Conservation (phyloP, 92 coral and sea anemone genomes). For the Parazoanthus darwini region DNA sequence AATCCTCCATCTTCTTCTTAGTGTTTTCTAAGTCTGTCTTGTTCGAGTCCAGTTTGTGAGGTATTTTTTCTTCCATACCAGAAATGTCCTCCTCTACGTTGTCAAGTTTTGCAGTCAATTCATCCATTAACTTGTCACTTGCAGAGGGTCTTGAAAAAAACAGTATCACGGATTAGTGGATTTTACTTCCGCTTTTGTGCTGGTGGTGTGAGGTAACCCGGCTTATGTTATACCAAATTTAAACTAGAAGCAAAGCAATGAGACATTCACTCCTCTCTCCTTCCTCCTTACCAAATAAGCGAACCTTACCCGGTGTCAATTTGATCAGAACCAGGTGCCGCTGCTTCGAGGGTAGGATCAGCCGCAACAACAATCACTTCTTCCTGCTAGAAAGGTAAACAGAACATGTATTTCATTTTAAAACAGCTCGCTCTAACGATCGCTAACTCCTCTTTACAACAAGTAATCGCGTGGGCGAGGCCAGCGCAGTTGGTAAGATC, state of each 20-base stretch:
- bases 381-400: not conserved
- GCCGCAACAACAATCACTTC: constrained; percentile 7
- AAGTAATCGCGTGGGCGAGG: too few relatives aligned
- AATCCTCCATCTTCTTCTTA: constrained; percentile 21
- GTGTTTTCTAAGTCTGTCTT: constrained; percentile 49
- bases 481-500: too few relatives aligned
- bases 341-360: constrained; percentile 2
- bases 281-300: too few relatives aligned
- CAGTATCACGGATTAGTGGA: too few relatives aligned
- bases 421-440: not conserved
- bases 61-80: constrained; percentile 60
- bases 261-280: not conserved
- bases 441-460: too few relatives aligned
- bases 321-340: constrained; percentile 5
- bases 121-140: constrained; percentile 53
- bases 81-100: constrained; percentile 68
- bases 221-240: too few relatives aligned
- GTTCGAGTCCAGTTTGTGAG: constrained; percentile 52
- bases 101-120: constrained; percentile 60
- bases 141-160: constrained; percentile 53
- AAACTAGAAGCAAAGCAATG: not conserved
- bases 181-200: too few relatives aligned
- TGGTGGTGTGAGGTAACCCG: too few relatives aligned
- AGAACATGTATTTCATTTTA: not conserved
- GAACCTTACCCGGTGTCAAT: constrained; percentile 28